Percentiles rank a stretch among this genome's conserved stretches.
These are phyloP conservation scores for Nebria brevicollis DNA, from an alignment of 2,888 invertebrate species.

Conservation along the genomic window DNA sequence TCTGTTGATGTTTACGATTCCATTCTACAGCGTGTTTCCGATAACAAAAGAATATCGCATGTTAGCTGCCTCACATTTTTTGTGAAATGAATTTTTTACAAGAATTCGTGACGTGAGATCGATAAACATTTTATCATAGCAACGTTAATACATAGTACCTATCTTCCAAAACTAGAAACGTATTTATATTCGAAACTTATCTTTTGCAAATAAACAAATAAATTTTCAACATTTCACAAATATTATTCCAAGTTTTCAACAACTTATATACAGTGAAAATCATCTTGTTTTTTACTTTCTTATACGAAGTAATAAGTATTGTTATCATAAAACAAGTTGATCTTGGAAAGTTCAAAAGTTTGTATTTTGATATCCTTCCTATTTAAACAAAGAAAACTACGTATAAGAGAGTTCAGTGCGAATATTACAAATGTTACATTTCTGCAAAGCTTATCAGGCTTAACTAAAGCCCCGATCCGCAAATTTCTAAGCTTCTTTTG, in stretches of 20 bases:
- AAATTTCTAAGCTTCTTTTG: not conserved
- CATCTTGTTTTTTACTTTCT: no score
- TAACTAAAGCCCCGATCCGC: not conserved
- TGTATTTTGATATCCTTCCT: no score
- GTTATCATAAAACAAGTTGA: no score
- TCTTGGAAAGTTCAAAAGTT: no score
- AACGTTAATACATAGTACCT: not conserved
- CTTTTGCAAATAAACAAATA: not conserved
- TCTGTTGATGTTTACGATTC: not conserved
- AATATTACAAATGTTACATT: no score
- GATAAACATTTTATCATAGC: not conserved
- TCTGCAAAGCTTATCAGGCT: not conserved
- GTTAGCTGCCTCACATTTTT: not conserved
- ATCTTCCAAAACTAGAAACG: not conserved
- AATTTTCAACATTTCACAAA: no score
- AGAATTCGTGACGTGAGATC: not conserved
- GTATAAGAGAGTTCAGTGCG: no score
- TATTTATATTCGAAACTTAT: not conserved
- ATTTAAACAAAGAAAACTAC: no score
- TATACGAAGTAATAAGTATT: no score
- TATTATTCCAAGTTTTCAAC: no score
- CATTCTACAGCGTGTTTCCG: not conserved
- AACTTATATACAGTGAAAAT: no score
- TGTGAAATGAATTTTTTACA: not conserved
- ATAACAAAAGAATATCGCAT: not conserved